Percentiles rank a stretch among this genome's conserved stretches.
Conservation (phyloP, 2,888 invertebrate genomes). For the Tetropium fuscum region DNA sequence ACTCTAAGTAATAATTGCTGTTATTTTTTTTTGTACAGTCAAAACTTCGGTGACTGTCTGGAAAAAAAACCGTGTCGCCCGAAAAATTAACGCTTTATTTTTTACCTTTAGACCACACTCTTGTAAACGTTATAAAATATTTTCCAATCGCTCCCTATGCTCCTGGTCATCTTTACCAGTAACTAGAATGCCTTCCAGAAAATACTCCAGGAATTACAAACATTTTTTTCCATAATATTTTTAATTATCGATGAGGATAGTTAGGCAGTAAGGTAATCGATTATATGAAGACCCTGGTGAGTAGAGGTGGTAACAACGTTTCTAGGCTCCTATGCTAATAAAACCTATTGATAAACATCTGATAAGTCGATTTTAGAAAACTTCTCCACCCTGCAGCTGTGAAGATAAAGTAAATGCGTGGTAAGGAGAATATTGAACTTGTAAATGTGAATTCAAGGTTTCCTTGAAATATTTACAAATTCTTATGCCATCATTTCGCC, state of each 20-base stretch:
- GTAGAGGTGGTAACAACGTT: conserved; percentile 46
- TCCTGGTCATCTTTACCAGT: conserved; percentile 35
- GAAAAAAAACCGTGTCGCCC: no score
- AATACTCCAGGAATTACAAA: conserved; percentile 37
- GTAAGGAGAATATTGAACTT: conserved; percentile 25
- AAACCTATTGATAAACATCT: conserved; percentile 34
- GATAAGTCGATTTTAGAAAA: conserved; percentile 34
- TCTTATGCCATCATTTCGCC: conserved; percentile 1
- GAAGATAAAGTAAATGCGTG: conserved; percentile 31
- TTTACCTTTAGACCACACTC: conserved; percentile 40
- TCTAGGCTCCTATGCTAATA: conserved; percentile 25
- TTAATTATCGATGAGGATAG: conserved; percentile 50
- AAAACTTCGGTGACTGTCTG: no score
- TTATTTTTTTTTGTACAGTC: no score
- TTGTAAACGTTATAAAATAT: conserved; percentile 15
- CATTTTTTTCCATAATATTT: conserved; percentile 49
- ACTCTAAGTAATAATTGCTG: no score
- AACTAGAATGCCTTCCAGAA: conserved; percentile 39
- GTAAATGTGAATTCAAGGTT: conserved; percentile 5
- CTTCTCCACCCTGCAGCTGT: conserved; percentile 26
- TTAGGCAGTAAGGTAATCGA: conserved; percentile 51
- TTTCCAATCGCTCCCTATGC: conserved; percentile 19
- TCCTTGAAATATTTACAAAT: conserved; percentile 17
- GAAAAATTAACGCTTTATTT: no score
- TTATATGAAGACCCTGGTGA: conserved; percentile 44